phyloP scores from a whole-genome alignment of 64 coral and sea anemone genomes.

The Hydrozoanthus tunicans region DNA sequence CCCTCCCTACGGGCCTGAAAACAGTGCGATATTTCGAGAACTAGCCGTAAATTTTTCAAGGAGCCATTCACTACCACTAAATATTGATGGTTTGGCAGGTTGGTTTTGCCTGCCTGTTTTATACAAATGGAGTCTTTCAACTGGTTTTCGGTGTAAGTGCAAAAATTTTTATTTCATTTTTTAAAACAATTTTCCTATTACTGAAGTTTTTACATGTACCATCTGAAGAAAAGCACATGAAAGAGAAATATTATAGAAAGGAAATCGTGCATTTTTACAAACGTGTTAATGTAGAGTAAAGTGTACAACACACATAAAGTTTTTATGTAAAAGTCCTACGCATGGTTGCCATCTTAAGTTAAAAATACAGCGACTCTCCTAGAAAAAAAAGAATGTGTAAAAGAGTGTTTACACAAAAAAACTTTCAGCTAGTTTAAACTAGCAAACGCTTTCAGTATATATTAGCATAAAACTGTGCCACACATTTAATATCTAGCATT shows the following conservation, averaged over 20 bases:
- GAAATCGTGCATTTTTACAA: neutral
- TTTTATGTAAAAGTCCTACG: too few relatives aligned
- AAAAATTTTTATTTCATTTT: neutral
- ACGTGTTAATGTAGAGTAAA: neutral
- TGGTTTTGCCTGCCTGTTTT: too few relatives aligned
- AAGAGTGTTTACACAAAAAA: neutral
- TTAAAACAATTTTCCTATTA: slow-evolving; percentile 19
- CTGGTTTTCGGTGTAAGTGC: too few relatives aligned
- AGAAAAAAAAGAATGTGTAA: neutral
- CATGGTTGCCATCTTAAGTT: neutral
- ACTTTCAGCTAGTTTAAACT: neutral
- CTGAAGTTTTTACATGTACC: slow-evolving; percentile 46
- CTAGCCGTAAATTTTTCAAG: too few relatives aligned
- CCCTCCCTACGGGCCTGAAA: too few relatives aligned
- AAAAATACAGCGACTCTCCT: too few relatives aligned
- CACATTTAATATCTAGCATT: neutral
- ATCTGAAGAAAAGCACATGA: slow-evolving; percentile 23
- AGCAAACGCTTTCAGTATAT: neutral
- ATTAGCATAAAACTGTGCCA: neutral
- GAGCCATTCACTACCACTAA: too few relatives aligned
- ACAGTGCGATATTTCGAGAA: too few relatives aligned
- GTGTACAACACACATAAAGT: neutral
- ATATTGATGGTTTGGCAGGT: too few relatives aligned
- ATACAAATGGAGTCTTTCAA: too few relatives aligned
- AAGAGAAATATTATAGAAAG: neutral